Percentiles rank a stretch among this genome's conserved stretches.
phyloP scores from a whole-genome alignment of 2,797 vertebrate genomes.

The Benthosema pterotum region DNA sequence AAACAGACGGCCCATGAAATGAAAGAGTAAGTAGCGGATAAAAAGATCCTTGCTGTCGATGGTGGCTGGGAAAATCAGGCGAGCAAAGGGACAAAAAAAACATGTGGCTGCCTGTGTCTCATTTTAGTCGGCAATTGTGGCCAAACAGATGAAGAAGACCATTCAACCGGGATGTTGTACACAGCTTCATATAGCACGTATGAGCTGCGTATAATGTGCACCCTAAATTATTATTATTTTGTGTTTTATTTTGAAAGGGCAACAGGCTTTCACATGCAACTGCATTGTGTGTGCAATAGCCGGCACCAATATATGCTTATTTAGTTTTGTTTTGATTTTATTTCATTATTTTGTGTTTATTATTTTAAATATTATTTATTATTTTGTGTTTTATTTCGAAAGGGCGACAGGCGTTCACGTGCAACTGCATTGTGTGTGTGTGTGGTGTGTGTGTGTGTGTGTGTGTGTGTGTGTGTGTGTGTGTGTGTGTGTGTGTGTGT shows the following conservation, averaged over 20 bases:
- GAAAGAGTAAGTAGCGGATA: slow-evolving; percentile 58
- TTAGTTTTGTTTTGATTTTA: too few species aligned
- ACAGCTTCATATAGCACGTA: slow-evolving; percentile 33
- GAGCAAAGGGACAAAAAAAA: slow-evolving; percentile 33
- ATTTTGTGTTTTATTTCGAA: slow-evolving; percentile 15
- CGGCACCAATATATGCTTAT: too few species aligned
- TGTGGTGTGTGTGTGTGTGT: too few species aligned
- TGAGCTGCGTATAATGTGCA: slow-evolving; percentile 38
- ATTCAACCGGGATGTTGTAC: slow-evolving; percentile 62
- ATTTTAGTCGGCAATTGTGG: slow-evolving; percentile 53
- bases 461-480: too few species aligned
- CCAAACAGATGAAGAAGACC: slow-evolving; percentile 57
- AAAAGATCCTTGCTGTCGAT: slow-evolving; percentile 56
- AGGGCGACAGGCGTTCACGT: slow-evolving; percentile 35
- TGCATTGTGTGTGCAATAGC: too few species aligned
- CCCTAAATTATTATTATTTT: too few species aligned
- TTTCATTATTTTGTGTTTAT: too few species aligned
- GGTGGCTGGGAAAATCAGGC: slow-evolving; percentile 45
- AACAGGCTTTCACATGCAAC: too few species aligned
- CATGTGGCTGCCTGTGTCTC: slow-evolving; percentile 52
- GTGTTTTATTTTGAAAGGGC: too few species aligned
- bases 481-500: too few species aligned
- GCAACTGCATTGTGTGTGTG: not conserved
- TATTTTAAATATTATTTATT: too few species aligned
- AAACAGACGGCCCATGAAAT: slow-evolving; percentile 67